A percentile compares a stretch with the other conserved stretches of the same genome.
phyloP scores from a whole-genome alignment of 2,797 vertebrate species.

The Poliocrania exsul region DNA sequence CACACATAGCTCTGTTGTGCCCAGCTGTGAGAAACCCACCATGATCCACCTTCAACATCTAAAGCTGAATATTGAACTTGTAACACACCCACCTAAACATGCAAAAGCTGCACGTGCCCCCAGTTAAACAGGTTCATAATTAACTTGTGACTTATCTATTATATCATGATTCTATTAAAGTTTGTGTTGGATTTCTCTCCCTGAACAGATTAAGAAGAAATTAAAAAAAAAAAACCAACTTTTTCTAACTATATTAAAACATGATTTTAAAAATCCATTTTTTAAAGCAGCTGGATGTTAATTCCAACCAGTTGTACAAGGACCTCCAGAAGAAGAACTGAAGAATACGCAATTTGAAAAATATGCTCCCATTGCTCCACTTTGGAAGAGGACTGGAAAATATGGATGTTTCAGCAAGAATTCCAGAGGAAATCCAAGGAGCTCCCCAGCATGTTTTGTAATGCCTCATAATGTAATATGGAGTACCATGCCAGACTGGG shows the following conservation, averaged over 20 bases:
- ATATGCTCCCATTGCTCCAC: background rate
- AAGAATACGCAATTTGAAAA: background rate
- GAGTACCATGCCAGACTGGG: background rate
- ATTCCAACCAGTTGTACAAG: background rate
- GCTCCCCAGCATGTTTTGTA: background rate
- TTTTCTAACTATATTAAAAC: background rate
- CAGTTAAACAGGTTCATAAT: background rate
- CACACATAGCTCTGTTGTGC: background rate
- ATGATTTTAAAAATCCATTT: accelerated
- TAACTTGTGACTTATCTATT: background rate
- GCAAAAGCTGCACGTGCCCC: background rate
- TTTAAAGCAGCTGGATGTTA: background rate
- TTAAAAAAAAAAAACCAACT: background rate
- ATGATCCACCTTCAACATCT: accelerated
- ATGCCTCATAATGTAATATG: background rate
- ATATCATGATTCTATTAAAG: background rate
- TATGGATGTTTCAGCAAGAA: background rate
- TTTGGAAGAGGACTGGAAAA: background rate
- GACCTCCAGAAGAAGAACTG: background rate
- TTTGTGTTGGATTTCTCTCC: background rate
- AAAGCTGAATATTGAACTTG: background rate
- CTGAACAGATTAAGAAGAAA: background rate
- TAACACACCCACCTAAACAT: background rate
- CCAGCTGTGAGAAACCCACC: background rate
- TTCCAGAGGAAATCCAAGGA: background rate